Conservation (phyloP, 1,140 invertebrate species). For the Calephelis nemesis region DNA sequence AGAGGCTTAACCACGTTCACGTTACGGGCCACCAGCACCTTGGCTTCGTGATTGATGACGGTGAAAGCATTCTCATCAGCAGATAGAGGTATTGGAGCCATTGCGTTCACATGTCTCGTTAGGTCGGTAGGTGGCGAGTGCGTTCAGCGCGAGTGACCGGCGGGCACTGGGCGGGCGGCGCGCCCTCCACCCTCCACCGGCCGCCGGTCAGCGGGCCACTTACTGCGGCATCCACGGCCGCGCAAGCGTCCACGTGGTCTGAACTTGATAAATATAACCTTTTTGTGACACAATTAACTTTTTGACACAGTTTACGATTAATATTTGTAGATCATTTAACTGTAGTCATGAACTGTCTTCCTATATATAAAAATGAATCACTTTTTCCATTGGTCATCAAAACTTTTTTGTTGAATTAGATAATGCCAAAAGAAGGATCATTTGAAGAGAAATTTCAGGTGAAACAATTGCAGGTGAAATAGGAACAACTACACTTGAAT, state of each 20-base stretch:
- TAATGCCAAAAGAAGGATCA: too few species aligned
- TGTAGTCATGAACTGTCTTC: too few species aligned
- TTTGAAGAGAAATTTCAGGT: too few species aligned
- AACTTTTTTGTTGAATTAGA: too few species aligned
- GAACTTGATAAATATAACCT: conserved; percentile 31
- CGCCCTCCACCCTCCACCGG: conserved; percentile 19
- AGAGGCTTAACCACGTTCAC: conserved; percentile 63
- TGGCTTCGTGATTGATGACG: conserved; percentile 68
- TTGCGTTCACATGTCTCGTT: conserved; percentile 36
- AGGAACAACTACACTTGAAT: too few species aligned
- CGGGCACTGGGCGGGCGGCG: conserved; percentile 32
- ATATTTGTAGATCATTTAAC: too few species aligned
- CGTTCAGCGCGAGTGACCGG: conserved; percentile 29
- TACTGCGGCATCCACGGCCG: conserved; percentile 39
- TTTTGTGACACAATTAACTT: not conserved
- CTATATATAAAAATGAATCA: too few species aligned
- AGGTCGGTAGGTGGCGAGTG: conserved; percentile 22
- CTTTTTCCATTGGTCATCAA: too few species aligned
- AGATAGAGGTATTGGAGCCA: conserved; percentile 56
- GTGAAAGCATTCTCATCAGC: conserved; percentile 74
- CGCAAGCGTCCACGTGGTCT: conserved; percentile 47
- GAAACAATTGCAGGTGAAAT: too few species aligned
- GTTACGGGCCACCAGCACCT: conserved; percentile 34
- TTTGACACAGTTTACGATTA: not conserved
- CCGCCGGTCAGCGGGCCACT: conserved; percentile 30